phyloP scores from a whole-genome alignment of 92 coral and sea anemone genomes.

The Montipora capitata region DNA sequence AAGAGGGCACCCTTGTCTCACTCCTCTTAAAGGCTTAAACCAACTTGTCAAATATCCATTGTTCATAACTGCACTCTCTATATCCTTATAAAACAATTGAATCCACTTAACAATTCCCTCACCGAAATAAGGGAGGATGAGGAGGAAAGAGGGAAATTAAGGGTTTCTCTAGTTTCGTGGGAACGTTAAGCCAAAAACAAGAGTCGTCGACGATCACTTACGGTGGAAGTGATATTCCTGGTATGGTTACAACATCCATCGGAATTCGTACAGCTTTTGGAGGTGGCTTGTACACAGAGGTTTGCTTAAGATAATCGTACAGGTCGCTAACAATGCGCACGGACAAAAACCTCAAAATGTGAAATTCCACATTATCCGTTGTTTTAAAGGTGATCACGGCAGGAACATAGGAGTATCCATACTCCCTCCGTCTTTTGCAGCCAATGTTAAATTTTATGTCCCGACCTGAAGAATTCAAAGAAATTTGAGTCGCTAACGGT shows the following conservation, averaged over 20 bases:
- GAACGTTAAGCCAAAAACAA: no score
- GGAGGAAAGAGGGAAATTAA: no score
- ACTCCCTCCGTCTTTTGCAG: constrained; percentile 70
- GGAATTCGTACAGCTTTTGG: constrained; percentile 50
- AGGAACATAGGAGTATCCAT: constrained; percentile 86
- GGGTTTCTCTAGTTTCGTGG: no score
- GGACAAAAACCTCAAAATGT: constrained; percentile 80
- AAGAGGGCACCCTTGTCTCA: no score
- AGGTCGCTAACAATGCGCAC: constrained; percentile 77
- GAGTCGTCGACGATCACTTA: constrained; percentile 24
- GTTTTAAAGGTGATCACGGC: constrained; percentile 69
- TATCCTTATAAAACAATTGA: no score
- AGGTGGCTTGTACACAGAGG: constrained; percentile 56
- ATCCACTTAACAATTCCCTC: no score
- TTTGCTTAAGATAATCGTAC: constrained; percentile 74
- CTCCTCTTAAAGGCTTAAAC: no score
- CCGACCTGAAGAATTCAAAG: background rate
- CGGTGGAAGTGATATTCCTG: constrained; percentile 75
- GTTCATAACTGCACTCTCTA: no score
- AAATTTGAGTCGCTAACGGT: no score
- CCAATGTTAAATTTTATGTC: constrained; percentile 35
- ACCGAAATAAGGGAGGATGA: no score
- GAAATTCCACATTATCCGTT: constrained; percentile 52
- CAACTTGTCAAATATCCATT: no score
- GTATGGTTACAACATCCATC: constrained; percentile 44